Base-by-base conservation (phyloP, 2,888 invertebrate genomes). In the Epiblema foenella region DNA sequence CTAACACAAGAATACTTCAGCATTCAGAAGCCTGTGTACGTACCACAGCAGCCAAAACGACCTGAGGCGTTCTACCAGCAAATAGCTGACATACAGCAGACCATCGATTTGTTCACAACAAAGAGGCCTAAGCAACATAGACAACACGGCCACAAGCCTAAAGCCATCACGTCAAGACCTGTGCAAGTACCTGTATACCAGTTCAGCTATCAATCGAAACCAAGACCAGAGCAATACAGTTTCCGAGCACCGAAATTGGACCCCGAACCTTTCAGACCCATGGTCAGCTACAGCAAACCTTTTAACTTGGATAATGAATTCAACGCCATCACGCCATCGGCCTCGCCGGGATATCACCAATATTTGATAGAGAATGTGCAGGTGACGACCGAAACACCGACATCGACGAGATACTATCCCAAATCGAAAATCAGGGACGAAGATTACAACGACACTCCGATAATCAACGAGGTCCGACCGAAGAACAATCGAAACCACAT, bases 181-280 rank as follows among this genome's bases (percentile, higher is more conserved):
- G 88, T 91, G 3, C 70, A 70, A 66, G 71, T 67, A 12, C 71
- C 71, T 29, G 93, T 95, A 9, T 97, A 96, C 82, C 96, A 97
- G 81, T 97, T 95, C 83, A 96, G 95, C 79, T 97, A 95, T 81
- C 95, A 97, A 81, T 94, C 95, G 0, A 93, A 95, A 11, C 86
- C 85, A 29, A 88, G 93, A 75, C 93, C 89, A 10, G 93, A 94
- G 51, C 90, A 93, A 59, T 77, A 89, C 24, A 88, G 89, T 3
- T 93, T 94, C 86, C 84, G 94, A 52, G 94, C 93, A 33, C 94
- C 94, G 0, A 93, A 94, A 75, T 85, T 95, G 75, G 95, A 94
- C 73, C 92, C 94, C 1, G 95, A 95, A 79, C 95, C 95, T 1
- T 95, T 95, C 80, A 91, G 95, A 69, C 95, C 95, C 5, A 95